Base-by-base conservation (phyloP, 2,888 invertebrate genomes). In the Chrysolina haemoptera region DNA sequence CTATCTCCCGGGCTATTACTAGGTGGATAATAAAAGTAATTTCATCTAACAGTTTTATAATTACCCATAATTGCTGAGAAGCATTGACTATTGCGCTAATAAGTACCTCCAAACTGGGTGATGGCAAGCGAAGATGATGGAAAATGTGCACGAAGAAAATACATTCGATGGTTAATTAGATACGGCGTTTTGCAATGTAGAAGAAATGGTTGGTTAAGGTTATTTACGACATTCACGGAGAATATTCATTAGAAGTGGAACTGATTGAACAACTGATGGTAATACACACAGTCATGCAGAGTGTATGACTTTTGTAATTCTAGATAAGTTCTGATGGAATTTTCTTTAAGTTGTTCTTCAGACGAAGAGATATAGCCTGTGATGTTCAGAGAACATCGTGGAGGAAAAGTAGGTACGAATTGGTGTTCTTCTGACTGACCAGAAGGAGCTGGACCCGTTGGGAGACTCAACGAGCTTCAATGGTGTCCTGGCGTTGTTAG, bases 261-360 rank as follows among this genome's bases (percentile, higher is more conserved):
- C 20, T 18, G 5, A 53, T 1, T 20, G 16, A n/a, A 16, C 40
- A 98, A 97, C 1, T 27, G 1, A 27, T 27, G 1, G 35, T 35
- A 35, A 35, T 35, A 35, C 35, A 35, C 35, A 35, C 35, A 35
- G 8, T 35, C 8, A 35, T 35, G 0, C 35, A 35, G 35, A 35
- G 35, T 3, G 35, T 35, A 35, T 35, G 35, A 27, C 5, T 27
- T 1, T 5, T 27, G 27, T 27, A 27, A 27, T 27, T 27, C 2
- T 5, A 27, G 27, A n/a, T n/a, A n/a, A n/a, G n/a, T n/a, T n/a
- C n/a, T n/a, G n/a, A n/a, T n/a, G n/a, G n/a, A n/a, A n/a, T n/a
- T n/a, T n/a, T n/a, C n/a, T n/a, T n/a, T n/a, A n/a, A n/a, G n/a
- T n/a, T n/a, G n/a, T n/a, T n/a, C n/a, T n/a, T n/a, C n/a, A n/a